A percentile compares a stretch with the other conserved stretches of the same genome.
These are phyloP conservation scores for Myrmecobius fasciatus DNA, from an alignment of 2,113 vertebrate genomes.

Conservation along the genomic window DNA sequence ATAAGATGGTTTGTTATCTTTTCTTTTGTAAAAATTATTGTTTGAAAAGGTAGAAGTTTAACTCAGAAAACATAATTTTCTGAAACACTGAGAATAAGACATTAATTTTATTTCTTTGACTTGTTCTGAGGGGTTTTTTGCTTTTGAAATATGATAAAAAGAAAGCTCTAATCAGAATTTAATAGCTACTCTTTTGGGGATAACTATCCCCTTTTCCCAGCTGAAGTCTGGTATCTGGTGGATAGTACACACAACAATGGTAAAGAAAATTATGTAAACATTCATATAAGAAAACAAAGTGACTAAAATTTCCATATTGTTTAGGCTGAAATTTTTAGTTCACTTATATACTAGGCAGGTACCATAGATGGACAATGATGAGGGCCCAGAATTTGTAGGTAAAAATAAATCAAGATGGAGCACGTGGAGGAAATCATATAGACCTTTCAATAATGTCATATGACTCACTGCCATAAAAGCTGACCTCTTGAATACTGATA, in stretches of 20 bases:
- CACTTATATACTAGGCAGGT: neutral
- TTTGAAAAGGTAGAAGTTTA: neutral
- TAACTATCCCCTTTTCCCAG: too few relatives aligned
- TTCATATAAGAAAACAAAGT: neutral
- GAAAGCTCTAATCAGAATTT: neutral
- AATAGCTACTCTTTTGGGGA: neutral
- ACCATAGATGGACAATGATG: neutral
- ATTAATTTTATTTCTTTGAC: neutral
- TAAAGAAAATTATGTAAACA: neutral
- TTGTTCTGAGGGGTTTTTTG: neutral
- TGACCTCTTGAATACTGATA: neutral
- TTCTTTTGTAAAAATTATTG: neutral
- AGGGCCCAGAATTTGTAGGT: neutral
- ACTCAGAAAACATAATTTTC: neutral
- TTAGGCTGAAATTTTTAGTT: neutral
- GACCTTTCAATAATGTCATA: neutral
- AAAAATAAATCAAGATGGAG: neutral
- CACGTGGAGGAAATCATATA: neutral
- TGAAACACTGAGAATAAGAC: neutral
- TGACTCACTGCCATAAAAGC: neutral
- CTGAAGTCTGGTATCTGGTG: too few relatives aligned
- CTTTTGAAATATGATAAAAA: neutral
- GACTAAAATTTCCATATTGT: neutral
- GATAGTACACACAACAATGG: too few relatives aligned
- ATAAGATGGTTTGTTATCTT: neutral